A percentile compares a stretch with the other conserved stretches of the same genome.
Conservation (phyloP, 2,113 vertebrate genomes). For the Aplodontia rufa region DNA sequence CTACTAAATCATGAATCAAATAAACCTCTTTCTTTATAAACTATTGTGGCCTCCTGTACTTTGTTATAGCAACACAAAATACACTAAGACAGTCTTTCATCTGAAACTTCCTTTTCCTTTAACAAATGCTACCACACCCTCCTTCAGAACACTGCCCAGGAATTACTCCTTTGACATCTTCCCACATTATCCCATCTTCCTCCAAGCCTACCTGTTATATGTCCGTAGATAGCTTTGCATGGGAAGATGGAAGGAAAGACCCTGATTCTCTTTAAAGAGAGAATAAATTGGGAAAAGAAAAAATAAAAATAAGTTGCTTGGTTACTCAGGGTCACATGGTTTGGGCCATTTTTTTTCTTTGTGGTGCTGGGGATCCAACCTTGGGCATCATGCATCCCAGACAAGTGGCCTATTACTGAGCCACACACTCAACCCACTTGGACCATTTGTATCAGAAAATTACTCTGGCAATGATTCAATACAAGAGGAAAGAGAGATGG, state of each 20-base stretch:
- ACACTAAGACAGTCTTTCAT: neutral
- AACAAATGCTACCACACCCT: neutral
- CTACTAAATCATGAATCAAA: neutral
- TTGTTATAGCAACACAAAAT: neutral
- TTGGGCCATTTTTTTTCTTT: neutral
- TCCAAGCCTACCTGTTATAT: neutral
- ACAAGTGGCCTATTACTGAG: neutral
- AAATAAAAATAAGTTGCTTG: neutral
- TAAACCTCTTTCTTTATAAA: neutral
- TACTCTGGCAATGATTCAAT: neutral
- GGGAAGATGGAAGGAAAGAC: neutral
- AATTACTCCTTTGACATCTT: neutral
- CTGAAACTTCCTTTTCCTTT: constrained; percentile 1
- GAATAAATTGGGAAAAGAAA: neutral
- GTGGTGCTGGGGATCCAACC: neutral
- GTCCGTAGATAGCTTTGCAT: neutral
- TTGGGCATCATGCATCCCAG: neutral
- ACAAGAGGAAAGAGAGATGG: neutral
- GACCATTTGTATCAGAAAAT: neutral
- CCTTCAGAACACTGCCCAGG: neutral
- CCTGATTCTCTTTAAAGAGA: neutral
- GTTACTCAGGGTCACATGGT: neutral
- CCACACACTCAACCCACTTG: neutral
- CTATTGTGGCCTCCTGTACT: neutral
- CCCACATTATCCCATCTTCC: neutral